Evolutionary conservation across 2,888 invertebrate genomes (phyloP).

Genomic region (Tribolium freemani): DNA sequence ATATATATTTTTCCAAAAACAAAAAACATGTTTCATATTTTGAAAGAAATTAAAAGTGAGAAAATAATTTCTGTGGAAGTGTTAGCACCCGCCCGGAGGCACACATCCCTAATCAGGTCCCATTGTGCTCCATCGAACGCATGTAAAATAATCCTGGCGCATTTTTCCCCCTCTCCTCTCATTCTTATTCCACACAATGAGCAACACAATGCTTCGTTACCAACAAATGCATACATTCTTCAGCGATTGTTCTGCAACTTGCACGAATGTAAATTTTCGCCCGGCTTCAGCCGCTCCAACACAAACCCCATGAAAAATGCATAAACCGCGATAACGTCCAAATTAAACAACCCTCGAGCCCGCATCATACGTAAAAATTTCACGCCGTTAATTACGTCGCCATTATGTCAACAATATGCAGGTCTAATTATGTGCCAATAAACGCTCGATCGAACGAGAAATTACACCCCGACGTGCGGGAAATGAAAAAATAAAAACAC

Average conservation of each 20-base stretch:
- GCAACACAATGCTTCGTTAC: conserved; percentile 42
- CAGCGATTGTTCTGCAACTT: conserved; percentile 35
- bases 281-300: neutral
- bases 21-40: too few species aligned
- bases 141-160: conserved; percentile 29
- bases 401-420: conserved; percentile 11
- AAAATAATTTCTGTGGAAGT: neutral
- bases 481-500: neutral
- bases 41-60: too few species aligned
- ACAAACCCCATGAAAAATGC: conserved; percentile 27
- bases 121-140: conserved; percentile 21
- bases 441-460: neutral
- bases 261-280: conserved; percentile 34
- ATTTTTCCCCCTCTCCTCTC: conserved; percentile 12
- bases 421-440: conserved; percentile 1
- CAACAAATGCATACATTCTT: conserved; percentile 39
- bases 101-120: conserved; percentile 23
- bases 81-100: neutral
- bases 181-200: conserved; percentile 42
- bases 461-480: neutral
- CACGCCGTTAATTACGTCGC: conserved; percentile 9
- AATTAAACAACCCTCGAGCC: conserved; percentile 25
- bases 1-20: too few species aligned
- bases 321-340: conserved; percentile 19
- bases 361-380: conserved; percentile 6